Percentiles rank a stretch among this genome's conserved stretches.
phyloP scores from a whole-genome alignment of 2,888 invertebrate genomes.

The Amiota mariae region DNA sequence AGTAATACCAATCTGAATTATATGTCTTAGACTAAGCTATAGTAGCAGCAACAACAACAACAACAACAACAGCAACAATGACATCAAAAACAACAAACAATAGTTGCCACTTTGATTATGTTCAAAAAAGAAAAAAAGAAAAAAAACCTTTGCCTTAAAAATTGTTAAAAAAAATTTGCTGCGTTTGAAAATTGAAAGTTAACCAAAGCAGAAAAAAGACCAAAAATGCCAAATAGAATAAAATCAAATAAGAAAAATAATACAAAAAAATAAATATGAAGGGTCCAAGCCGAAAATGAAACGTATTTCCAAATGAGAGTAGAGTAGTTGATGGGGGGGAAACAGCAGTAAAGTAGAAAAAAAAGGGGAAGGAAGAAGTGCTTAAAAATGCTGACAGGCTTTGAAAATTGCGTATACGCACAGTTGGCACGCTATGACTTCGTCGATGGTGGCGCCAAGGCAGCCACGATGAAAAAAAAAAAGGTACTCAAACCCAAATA shows the following conservation, averaged over 20 bases:
- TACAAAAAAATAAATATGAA: too few relatives aligned
- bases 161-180: neutral
- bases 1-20: neutral
- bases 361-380: neutral
- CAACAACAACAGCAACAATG: neutral
- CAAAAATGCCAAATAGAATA: too few relatives aligned
- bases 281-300: too few relatives aligned
- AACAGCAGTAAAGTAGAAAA: neutral
- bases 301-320: too few relatives aligned
- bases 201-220: too few relatives aligned
- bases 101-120: neutral
- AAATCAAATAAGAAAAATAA: too few relatives aligned
- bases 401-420: conserved; percentile 9
- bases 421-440: neutral
- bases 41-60: neutral
- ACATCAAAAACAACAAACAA: neutral
- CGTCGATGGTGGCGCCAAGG: neutral
- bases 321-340: too few relatives aligned
- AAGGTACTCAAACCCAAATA: neutral
- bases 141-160: too few relatives aligned
- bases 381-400: conserved; percentile 4
- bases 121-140: too few relatives aligned
- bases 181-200: neutral
- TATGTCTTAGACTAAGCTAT: neutral
- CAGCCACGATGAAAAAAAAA: neutral